Evolutionary conservation across 2,113 vertebrate species (phyloP).

Genomic region (Muntiacus muntjak): DNA sequence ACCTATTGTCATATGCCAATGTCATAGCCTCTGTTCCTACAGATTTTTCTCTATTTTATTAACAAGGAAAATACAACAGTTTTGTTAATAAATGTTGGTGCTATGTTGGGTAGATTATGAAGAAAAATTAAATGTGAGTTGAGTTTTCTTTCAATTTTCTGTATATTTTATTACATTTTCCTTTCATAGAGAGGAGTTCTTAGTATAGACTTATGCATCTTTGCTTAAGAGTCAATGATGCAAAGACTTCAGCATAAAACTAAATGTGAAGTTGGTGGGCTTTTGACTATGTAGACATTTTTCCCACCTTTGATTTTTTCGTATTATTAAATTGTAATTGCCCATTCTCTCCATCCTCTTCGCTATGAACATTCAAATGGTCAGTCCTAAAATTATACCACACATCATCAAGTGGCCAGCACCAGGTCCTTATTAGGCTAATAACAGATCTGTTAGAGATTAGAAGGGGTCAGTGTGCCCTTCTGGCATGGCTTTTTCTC

Average conservation of each 20-base stretch:
- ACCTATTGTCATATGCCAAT: not conserved
- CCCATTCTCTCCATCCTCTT: conserved; percentile 17
- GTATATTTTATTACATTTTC: not conserved
- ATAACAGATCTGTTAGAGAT: conserved; percentile 73
- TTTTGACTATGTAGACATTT: conserved; percentile 4
- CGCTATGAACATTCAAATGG: conserved; percentile 60
- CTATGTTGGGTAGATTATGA: not conserved
- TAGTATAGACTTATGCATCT: not conserved
- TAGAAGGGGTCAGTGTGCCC: conserved; percentile 80
- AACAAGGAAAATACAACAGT: not conserved
- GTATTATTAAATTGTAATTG: conserved; percentile 46
- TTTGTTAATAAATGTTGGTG: not conserved
- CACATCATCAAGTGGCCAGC: conserved; percentile 73
- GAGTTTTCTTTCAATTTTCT: not conserved
- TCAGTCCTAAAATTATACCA: conserved; percentile 80
- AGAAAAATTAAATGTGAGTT: not conserved
- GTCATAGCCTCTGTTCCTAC: not conserved
- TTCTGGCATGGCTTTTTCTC: conserved; percentile 73
- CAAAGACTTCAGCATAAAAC: not conserved
- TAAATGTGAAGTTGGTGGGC: not conserved
- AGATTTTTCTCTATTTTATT: not conserved
- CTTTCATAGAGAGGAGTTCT: not conserved
- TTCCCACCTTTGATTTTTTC: conserved; percentile 37
- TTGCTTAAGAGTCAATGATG: not conserved
- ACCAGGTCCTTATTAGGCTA: conserved; percentile 82